Percentiles rank a stretch among this genome's conserved stretches.
Conservation (phyloP, 2,888 invertebrate species). For the Trissolcus brochymenae region DNA sequence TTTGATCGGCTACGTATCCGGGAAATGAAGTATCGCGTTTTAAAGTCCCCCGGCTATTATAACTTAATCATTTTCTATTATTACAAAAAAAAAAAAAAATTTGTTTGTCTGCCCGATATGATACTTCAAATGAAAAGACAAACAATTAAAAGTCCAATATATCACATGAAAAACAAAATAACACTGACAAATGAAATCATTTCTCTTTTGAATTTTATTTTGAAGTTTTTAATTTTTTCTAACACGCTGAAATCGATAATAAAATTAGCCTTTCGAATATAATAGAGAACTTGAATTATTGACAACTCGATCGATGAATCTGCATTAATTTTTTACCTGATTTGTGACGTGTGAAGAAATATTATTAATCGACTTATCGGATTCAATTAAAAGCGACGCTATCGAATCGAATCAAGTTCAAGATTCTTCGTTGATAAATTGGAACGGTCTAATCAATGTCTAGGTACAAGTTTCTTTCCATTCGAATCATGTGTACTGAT, state of each 20-base stretch:
- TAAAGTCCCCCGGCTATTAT: slow-evolving; percentile 10
- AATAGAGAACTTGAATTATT: no score
- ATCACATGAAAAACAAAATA: no score
- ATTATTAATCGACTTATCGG: slow-evolving; percentile 13
- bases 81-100: not conserved
- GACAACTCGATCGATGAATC: slow-evolving; percentile 5
- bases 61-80: slow-evolving; percentile 25
- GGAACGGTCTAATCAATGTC: not conserved
- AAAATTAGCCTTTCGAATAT: no score
- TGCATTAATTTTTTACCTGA: slow-evolving; percentile 9
- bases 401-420: slow-evolving; percentile 10
- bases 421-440: slow-evolving; percentile 4
- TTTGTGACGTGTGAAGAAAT: slow-evolving; percentile 1
- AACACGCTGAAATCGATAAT: no score
- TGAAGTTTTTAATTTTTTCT: no score
- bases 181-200: no score
- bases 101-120: not conserved
- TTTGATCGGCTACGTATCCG: slow-evolving; percentile 48
- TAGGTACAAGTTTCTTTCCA: slow-evolving; percentile 13
- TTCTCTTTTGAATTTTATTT: no score
- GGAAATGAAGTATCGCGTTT: slow-evolving; percentile 50
- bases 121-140: not conserved
- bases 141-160: no score
- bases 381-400: slow-evolving; percentile 23
- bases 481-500: not conserved